These are phyloP conservation scores for Platichthys flesus DNA, from an alignment of 2,113 vertebrate species.

Conservation along the genomic window DNA sequence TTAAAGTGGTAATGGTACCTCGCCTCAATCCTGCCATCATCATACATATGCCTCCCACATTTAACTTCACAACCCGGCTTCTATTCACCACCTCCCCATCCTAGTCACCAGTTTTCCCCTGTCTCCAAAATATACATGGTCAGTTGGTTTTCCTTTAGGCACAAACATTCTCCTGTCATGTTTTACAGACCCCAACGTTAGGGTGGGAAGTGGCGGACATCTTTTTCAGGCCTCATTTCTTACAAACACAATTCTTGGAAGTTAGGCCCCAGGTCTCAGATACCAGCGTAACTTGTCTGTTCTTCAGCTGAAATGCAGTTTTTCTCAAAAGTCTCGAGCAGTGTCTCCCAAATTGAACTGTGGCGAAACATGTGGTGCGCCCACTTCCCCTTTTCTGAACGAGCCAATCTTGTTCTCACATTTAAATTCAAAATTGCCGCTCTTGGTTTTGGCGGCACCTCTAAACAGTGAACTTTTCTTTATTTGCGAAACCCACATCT, in stretches of 20 bases:
- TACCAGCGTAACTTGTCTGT: too few species aligned
- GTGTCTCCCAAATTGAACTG: background rate
- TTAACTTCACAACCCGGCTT: background rate
- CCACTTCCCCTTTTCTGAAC: conserved; percentile 64
- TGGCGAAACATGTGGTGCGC: conserved; percentile 11
- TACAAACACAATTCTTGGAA: too few species aligned
- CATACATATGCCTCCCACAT: background rate
- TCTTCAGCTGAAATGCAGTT: background rate
- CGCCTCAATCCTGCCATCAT: too few species aligned
- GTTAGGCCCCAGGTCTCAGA: too few species aligned
- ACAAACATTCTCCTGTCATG: background rate
- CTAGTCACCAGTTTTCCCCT: background rate
- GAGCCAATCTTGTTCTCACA: conserved; percentile 49
- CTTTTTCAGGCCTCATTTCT: too few species aligned
- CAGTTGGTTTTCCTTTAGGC: background rate
- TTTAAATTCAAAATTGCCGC: conserved; percentile 73
- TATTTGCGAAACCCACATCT: conserved; percentile 60
- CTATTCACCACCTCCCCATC: background rate
- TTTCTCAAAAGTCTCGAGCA: background rate
- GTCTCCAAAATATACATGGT: background rate
- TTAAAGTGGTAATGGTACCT: too few species aligned
- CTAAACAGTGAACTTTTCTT: conserved; percentile 28
- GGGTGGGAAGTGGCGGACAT: background rate
- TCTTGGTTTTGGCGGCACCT: conserved; percentile 58
- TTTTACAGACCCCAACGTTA: background rate